These are phyloP conservation scores for Antedon mediterranea DNA, from an alignment of 53 echinoderm and acorn worm species.

Conservation along the genomic window DNA sequence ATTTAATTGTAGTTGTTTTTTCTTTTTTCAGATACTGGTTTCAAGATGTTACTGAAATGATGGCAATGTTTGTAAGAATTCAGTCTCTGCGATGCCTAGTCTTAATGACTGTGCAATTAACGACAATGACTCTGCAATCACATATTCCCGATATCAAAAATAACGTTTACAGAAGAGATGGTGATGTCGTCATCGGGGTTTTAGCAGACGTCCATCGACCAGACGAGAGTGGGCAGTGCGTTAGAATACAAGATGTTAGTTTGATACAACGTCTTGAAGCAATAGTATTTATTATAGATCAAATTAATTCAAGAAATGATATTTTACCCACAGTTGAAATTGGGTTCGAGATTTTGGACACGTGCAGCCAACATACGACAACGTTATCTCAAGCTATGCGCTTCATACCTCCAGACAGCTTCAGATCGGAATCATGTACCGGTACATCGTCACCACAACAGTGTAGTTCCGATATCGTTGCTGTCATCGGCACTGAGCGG, in stretches of 20 bases:
- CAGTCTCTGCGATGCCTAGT: too few relatives aligned
- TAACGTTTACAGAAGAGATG: background rate
- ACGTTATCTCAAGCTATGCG: background rate
- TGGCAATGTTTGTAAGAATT: too few relatives aligned
- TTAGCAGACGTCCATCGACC: background rate
- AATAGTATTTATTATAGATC: background rate
- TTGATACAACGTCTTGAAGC: background rate
- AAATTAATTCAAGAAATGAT: background rate
- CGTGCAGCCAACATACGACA: background rate
- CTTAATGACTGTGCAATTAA: background rate
- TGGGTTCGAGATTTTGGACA: background rate
- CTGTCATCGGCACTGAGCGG: slow-evolving; percentile 29
- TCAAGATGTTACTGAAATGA: too few relatives aligned
- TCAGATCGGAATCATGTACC: background rate
- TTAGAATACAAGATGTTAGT: background rate
- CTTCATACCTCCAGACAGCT: background rate
- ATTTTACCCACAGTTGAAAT: background rate
- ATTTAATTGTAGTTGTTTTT: too few relatives aligned
- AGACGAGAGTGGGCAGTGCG: background rate
- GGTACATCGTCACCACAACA: background rate
- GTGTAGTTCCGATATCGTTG: background rate
- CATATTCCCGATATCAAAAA: background rate
- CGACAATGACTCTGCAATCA: background rate
- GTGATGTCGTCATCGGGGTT: background rate
- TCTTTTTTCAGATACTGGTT: too few relatives aligned